Base-by-base conservation (phyloP, 1,140 invertebrate genomes). In the Colletes gigas region DNA sequence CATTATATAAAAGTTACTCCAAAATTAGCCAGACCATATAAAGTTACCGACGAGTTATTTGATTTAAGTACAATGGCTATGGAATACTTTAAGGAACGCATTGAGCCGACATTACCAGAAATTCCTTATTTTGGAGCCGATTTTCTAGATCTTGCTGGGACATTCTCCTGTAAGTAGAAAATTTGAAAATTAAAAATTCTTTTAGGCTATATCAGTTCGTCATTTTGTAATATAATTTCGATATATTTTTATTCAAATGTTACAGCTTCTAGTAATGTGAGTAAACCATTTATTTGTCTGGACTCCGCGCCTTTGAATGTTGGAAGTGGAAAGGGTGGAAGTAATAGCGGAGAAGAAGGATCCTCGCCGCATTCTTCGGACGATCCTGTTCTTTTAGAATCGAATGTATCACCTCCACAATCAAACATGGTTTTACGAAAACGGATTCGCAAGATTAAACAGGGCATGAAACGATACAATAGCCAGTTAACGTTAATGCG, bases 61-160 rank as follows among this genome's bases (percentile, higher is more conserved):
- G 97, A 98, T 94, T 94, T 98, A 68, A 97, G 97, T 47, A 97
- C 97, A 39, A 98, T 98, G 97, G 97, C 97, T 41, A 98, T 98
- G 97, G 97, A 98, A 92, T 98, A 98, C 92, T 98, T 98, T 88
- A 98, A 97, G 91, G 97, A 98, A 92, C 96, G 96, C 83, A 97
- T 98, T 89, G 97, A 98, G 91, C 96, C 97, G 52, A 96, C 96
- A 79, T 93, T 98, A 83, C 97, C 97, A 44, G 97, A 97, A 92
- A 97, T 98, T 81, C 96, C 96, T 30, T 98, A 97, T 92, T 97
- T 98, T 93, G 96, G 96, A 81, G 95, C 97, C 44, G 97, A 97
- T 90, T 97, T 97, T 91, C 94, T 97, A 83, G 96, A 96, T 91
- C 95, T 96, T 74, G 95, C 96, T 75, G 94, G 94, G 80, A 95